Evolutionary conservation across 2,888 invertebrate genomes (phyloP), one percentile per base, ranked within the genome.

Genomic region (Plebejus argus): DNA sequence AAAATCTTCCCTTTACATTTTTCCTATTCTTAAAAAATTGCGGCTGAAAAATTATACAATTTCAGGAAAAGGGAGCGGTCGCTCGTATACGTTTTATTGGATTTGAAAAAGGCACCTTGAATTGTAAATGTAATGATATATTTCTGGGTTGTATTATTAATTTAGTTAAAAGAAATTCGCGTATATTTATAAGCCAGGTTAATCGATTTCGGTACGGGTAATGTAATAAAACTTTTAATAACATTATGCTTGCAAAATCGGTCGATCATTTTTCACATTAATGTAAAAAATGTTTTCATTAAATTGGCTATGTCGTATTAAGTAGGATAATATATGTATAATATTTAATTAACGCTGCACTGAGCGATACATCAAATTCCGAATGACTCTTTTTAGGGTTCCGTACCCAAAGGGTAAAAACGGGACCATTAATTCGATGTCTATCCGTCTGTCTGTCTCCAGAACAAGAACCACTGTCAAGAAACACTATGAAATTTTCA

Each of bases 1-100:
- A 87, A 87, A 85, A 86, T 87, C 85, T 87, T 86, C 85, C 83
- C 88, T 88, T 88, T 88, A 86, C 86, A 84, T 90, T 90, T 90
- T 88, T 88, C 87, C 86, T 86, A 86, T 86, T 86, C 85, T 86
- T 85, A 87, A 83, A 84, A 84, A 85, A 85, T 85, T 83, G 81
- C 84, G 81, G 82, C 83, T 84, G 82, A 84, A 89, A 90, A 77
- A 87, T 87, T 89, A 88, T 88, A 83, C 84, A 84, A 86, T 86
- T 85, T 81, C 83, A 79, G 79, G 78, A 78, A 79, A 79, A 76
- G 72, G 72, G 77, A 78, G 83, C 86, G 84, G 85, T 86, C 85
- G 85, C 85, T 86, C 85, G 84, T 82, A 82, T 81, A 84, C 83
- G 83, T 84, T 79, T 82, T 81, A 80, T 81, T 80, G 78, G 78